Percentiles rank a stretch among this genome's conserved stretches.
phyloP scores from a whole-genome alignment of 2,797 vertebrate species.

The Acanthurus lineatus region DNA sequence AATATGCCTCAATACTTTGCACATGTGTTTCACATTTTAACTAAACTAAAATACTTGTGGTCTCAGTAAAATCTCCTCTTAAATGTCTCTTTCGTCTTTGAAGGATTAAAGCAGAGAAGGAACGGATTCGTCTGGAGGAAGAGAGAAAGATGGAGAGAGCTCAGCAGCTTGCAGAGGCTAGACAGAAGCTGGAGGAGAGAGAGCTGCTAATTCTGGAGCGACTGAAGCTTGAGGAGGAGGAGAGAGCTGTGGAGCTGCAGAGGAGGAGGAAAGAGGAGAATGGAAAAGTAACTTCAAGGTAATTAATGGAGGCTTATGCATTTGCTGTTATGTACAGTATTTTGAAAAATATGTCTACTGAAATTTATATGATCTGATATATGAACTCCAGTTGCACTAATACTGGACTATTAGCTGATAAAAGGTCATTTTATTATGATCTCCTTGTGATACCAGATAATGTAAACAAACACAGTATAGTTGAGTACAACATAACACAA shows the following conservation, averaged over 20 bases:
- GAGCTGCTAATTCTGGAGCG: constrained; percentile 80
- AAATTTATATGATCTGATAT: too few species aligned
- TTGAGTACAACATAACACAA: too few species aligned
- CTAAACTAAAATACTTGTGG: neutral
- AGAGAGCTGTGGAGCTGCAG: constrained; percentile 42
- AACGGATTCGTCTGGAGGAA: constrained; percentile 84
- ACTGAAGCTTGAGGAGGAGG: constrained; percentile 85
- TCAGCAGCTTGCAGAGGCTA: constrained; percentile 51
- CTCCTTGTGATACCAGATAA: too few species aligned
- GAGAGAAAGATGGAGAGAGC: constrained; percentile 83
- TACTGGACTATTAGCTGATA: too few species aligned
- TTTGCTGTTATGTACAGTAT: too few species aligned
- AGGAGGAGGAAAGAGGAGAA: constrained; percentile 77
- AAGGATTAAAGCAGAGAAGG: constrained; percentile 93
- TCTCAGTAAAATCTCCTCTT: neutral
- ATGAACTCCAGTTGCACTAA: too few species aligned
- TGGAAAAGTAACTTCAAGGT: constrained; percentile 86
- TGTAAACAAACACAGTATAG: too few species aligned
- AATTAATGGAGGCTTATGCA: constrained; percentile 1
- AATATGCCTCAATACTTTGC: neutral
- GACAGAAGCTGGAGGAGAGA: constrained; percentile 65
- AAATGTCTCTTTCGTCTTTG: neutral
- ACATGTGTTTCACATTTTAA: neutral
- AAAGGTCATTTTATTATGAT: too few species aligned
- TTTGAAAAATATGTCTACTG: too few species aligned